Evolutionary conservation across 2,888 invertebrate species (phyloP).

Genomic region (Cheilosia impressa): DNA sequence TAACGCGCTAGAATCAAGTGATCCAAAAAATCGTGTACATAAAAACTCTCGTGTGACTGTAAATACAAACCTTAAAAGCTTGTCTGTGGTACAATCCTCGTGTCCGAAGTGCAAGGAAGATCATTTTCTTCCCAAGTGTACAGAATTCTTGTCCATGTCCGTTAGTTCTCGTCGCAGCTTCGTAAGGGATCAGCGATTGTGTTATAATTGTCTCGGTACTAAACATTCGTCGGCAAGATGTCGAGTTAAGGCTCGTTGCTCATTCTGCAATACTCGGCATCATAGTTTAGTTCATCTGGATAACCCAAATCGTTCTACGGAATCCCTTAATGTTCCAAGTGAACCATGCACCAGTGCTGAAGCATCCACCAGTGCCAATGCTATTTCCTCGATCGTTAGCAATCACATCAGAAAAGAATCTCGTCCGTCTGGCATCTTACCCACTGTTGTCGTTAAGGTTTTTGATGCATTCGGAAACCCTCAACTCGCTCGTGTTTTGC

Average conservation of each 20-base stretch:
- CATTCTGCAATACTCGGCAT: not conserved
- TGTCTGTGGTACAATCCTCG: not conserved
- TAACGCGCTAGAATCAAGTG: slow-evolving; percentile 19
- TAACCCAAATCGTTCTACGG: no score
- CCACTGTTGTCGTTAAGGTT: no score
- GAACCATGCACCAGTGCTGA: not conserved
- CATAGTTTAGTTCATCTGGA: not conserved
- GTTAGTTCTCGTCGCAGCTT: not conserved
- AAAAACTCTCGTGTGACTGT: no score
- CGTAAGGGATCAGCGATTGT: slow-evolving; percentile 5
- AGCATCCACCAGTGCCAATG: no score
- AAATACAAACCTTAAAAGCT: no score
- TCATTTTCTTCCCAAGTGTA: not conserved
- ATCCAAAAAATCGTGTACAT: not conserved
- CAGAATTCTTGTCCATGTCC: not conserved
- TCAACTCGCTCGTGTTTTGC: no score
- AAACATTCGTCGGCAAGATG: slow-evolving; percentile 30
- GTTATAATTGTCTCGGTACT: slow-evolving; percentile 32
- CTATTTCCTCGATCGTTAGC: no score
- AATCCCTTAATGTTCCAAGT: no score
- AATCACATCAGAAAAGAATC: no score
- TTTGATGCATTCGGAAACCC: no score
- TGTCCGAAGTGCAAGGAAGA: slow-evolving; percentile 4
- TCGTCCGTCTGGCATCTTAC: no score
- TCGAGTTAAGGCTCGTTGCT: not conserved